phyloP scores from a whole-genome alignment of 2,888 invertebrate genomes.

The Cabera pusaria region DNA sequence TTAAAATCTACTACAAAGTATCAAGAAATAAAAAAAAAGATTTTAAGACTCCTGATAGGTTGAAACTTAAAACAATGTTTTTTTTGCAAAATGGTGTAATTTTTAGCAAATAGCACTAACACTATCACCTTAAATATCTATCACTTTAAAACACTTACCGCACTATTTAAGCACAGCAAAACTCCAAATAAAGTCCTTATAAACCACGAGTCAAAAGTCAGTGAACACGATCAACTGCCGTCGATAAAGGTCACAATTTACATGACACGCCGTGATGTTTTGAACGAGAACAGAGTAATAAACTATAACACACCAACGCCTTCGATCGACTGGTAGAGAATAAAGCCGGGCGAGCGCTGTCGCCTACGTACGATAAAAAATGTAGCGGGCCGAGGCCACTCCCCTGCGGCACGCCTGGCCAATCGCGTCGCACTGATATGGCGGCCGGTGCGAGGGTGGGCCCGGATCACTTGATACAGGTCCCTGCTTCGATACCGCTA shows the following conservation, averaged over 20 bases:
- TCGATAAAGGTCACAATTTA: conserved; percentile 69
- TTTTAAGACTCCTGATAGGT: too few relatives aligned
- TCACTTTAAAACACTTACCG: conserved; percentile 45
- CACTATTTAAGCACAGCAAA: conserved; percentile 45
- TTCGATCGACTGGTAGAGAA: conserved; percentile 79
- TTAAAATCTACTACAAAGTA: too few relatives aligned
- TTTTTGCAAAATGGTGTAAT: too few relatives aligned
- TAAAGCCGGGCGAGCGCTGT: conserved; percentile 64
- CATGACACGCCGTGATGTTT: conserved; percentile 64
- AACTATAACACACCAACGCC: conserved; percentile 80
- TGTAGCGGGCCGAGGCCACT: conserved; percentile 66
- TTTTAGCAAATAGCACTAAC: too few relatives aligned
- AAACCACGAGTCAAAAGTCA: conserved; percentile 55
- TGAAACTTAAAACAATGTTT: too few relatives aligned
- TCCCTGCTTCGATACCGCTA: conserved; percentile 80
- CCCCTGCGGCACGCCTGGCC: conserved; percentile 68
- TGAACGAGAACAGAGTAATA: conserved; percentile 67
- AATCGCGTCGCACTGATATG: conserved; percentile 61
- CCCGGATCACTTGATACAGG: conserved; percentile 75
- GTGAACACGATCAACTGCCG: conserved; percentile 52
- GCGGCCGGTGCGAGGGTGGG: conserved; percentile 69
- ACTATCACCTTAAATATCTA: too few relatives aligned
- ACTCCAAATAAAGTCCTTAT: conserved; percentile 63
- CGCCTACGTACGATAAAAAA: conserved; percentile 78
- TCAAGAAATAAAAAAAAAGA: background rate